Evolutionary conservation across 2,797 vertebrate species (phyloP).

Genomic region (Cuniculus paca): DNA sequence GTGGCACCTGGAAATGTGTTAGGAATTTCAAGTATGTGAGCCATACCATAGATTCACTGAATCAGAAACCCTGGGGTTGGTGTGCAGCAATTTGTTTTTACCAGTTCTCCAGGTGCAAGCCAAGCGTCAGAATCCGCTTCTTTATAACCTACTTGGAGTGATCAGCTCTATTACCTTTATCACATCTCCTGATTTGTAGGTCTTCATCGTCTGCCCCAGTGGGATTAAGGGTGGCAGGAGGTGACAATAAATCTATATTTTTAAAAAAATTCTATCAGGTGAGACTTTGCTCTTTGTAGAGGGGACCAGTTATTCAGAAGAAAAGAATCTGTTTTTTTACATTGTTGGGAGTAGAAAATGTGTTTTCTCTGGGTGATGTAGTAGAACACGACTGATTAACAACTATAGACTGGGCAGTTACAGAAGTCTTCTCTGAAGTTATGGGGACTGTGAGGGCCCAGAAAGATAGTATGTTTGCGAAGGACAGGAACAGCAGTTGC

Average conservation of each 20-base stretch:
- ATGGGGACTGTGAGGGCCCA: not conserved
- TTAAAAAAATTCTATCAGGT: not conserved
- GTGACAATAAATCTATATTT: not conserved
- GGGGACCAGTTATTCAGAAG: not conserved
- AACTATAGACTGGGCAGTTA: not conserved
- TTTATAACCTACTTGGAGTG: not conserved
- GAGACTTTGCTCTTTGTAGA: not conserved
- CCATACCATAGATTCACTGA: not conserved
- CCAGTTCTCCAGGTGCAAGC: not conserved
- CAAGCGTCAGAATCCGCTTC: not conserved
- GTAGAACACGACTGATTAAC: not conserved
- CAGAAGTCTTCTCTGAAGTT: not conserved
- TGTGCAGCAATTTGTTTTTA: not conserved
- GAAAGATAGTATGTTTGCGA: not conserved
- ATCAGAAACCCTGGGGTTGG: not conserved
- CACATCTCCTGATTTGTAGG: not conserved
- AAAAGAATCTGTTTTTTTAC: not conserved
- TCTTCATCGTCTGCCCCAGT: not conserved
- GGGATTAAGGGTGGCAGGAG: not conserved
- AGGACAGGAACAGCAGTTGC: not conserved
- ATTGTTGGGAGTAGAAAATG: not conserved
- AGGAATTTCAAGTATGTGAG: not conserved
- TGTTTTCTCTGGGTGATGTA: not conserved
- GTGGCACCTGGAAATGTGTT: not conserved
- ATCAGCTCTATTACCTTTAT: not conserved